These are phyloP conservation scores for Pyrocephalus nanus DNA, from an alignment of 2,797 vertebrate genomes.

Conservation along the genomic window DNA sequence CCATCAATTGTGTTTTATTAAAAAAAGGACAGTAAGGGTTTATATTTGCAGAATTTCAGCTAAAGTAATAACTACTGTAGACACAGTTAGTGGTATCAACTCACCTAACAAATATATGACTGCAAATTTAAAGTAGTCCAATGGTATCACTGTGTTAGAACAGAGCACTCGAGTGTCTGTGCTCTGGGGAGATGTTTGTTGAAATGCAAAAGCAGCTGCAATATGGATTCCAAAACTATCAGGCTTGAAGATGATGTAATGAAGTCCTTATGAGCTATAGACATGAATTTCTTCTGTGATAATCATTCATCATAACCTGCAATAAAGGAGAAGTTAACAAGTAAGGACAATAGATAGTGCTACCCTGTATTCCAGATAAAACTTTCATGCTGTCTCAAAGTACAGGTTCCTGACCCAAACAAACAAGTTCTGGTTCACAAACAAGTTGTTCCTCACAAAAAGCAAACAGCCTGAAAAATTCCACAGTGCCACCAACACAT, in stretches of 20 bases:
- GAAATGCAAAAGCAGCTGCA: conserved; percentile 73
- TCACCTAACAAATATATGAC: conserved; percentile 56
- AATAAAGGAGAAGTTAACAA: conserved; percentile 30
- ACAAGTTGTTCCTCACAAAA: not conserved
- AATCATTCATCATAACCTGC: conserved; percentile 93
- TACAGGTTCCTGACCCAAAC: not conserved
- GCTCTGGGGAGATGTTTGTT: conserved; percentile 40
- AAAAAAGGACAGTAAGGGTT: not conserved
- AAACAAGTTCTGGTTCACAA: not conserved
- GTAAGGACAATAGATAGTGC: not conserved
- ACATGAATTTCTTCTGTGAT: conserved; percentile 94
- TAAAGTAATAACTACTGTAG: not conserved
- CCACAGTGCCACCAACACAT: not conserved
- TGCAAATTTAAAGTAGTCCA: conserved; percentile 66
- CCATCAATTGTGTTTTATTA: not conserved
- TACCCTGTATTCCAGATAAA: not conserved
- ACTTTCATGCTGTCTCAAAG: not conserved
- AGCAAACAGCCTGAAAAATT: not conserved
- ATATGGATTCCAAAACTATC: conserved; percentile 89
- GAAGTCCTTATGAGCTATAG: conserved; percentile 97
- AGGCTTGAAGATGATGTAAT: conserved; percentile 98
- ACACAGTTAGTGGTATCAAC: not conserved
- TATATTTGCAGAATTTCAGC: not conserved
- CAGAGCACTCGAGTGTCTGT: conserved; percentile 64
- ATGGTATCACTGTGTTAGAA: conserved; percentile 67